A percentile compares a stretch with the other conserved stretches of the same genome.
Conservation (phyloP, 2,888 invertebrate genomes). For the Orthosia gracilis region DNA sequence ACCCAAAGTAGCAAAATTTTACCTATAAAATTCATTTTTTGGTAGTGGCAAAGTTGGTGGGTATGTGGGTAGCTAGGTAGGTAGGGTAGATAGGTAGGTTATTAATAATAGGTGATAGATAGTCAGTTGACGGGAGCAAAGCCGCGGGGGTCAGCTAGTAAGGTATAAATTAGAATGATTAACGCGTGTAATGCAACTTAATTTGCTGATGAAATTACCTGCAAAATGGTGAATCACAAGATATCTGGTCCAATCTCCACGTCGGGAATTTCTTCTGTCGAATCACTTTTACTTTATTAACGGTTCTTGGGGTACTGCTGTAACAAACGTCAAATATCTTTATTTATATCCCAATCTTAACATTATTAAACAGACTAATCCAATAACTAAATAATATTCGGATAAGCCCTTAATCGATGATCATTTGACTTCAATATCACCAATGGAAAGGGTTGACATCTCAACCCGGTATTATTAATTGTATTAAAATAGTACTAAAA, state of each 20-base stretch:
- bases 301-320: slow-evolving; percentile 68
- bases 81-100: too few species aligned
- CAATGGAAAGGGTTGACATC: not conserved
- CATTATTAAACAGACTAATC: too few species aligned
- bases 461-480: not conserved
- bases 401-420: not conserved
- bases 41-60: too few species aligned
- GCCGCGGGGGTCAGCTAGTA: too few species aligned
- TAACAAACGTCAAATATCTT: not conserved
- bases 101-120: too few species aligned
- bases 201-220: slow-evolving; percentile 30
- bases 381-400: not conserved
- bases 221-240: slow-evolving; percentile 58
- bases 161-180: not conserved
- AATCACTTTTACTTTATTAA: slow-evolving; percentile 76
- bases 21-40: too few species aligned
- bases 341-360: not conserved
- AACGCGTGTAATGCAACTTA: not conserved
- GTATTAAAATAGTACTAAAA: too few species aligned
- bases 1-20: too few species aligned
- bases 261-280: slow-evolving; percentile 79
- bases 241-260: slow-evolving; percentile 77
- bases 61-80: too few species aligned
- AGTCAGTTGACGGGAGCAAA: too few species aligned
- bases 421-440: too few species aligned